These are phyloP conservation scores for Pseudachorutes palmiensis DNA, from an alignment of 1,140 invertebrate genomes.

Conservation along the genomic window DNA sequence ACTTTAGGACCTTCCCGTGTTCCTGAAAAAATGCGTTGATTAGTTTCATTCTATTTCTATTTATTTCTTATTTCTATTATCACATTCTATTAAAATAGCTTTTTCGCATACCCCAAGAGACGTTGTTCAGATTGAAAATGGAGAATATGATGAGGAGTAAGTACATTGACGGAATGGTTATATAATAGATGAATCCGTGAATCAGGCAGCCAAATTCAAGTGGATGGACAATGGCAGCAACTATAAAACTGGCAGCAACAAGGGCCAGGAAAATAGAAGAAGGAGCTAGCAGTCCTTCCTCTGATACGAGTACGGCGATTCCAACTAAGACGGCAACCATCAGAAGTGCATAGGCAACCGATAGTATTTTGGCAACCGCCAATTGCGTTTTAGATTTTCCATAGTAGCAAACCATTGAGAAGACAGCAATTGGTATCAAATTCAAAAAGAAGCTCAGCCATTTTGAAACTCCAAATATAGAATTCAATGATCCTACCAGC, in stretches of 20 bases:
- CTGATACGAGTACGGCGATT: slow-evolving; percentile 65
- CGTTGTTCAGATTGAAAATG: slow-evolving; percentile 80
- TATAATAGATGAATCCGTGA: slow-evolving; percentile 74
- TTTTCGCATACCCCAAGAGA: slow-evolving; percentile 56
- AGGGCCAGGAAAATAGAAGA: slow-evolving; percentile 66
- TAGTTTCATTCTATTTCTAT: background rate
- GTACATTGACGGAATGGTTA: slow-evolving; percentile 89
- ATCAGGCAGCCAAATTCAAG: slow-evolving; percentile 53
- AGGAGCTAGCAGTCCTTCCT: slow-evolving; percentile 68
- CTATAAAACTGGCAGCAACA: slow-evolving; percentile 53
- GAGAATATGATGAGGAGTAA: slow-evolving; percentile 84
- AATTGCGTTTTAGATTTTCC: slow-evolving; percentile 48
- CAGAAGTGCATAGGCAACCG: slow-evolving; percentile 69
- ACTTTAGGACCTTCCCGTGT: slow-evolving; percentile 60
- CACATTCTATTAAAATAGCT: background rate
- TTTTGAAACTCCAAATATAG: slow-evolving; percentile 50
- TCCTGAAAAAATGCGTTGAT: background rate
- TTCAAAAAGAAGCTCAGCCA: slow-evolving; percentile 47
- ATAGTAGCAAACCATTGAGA: slow-evolving; percentile 47
- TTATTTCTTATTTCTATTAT: background rate
- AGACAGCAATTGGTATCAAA: slow-evolving; percentile 46
- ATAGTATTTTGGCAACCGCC: slow-evolving; percentile 61
- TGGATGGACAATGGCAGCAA: slow-evolving; percentile 71
- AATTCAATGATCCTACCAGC: slow-evolving; percentile 52
- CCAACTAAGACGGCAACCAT: slow-evolving; percentile 90